Evolutionary conservation across 2,113 vertebrate species (phyloP).

Genomic region (Neolamprologus sp.): DNA sequence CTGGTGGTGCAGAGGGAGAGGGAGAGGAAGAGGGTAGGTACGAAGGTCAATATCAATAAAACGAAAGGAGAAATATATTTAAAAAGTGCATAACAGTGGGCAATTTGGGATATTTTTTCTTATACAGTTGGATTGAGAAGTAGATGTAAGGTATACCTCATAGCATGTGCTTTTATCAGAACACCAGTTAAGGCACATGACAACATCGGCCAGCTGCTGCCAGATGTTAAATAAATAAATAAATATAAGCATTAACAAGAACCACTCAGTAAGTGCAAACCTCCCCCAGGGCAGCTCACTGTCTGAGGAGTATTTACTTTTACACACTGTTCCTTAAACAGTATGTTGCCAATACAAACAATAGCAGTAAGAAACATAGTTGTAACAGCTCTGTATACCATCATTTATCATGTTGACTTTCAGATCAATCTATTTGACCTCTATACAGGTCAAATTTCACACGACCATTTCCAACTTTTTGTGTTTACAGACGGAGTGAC

Average conservation of each 20-base stretch:
- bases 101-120: not conserved
- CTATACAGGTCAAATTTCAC: not conserved
- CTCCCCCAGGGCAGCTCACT: not conserved
- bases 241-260: not conserved
- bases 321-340: not conserved
- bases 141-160: not conserved
- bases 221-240: not conserved
- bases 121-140: not conserved
- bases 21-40: not conserved
- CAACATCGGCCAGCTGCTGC: not conserved
- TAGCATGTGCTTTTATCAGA: not conserved
- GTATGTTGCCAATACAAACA: not conserved
- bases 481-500: not conserved
- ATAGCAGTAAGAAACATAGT: not conserved
- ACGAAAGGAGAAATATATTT: not conserved
- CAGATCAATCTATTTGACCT: not conserved
- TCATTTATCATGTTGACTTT: not conserved
- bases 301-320: not conserved
- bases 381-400: not conserved
- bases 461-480: not conserved
- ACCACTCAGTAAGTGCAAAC: not conserved
- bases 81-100: not conserved
- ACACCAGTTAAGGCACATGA: not conserved
- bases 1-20: conserved; percentile 44
- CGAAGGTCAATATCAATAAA: not conserved